Percentiles rank a stretch among this genome's conserved stretches.
These are phyloP conservation scores for Phrixothrix hirtus DNA, from an alignment of 2,888 invertebrate genomes.

Conservation along the genomic window DNA sequence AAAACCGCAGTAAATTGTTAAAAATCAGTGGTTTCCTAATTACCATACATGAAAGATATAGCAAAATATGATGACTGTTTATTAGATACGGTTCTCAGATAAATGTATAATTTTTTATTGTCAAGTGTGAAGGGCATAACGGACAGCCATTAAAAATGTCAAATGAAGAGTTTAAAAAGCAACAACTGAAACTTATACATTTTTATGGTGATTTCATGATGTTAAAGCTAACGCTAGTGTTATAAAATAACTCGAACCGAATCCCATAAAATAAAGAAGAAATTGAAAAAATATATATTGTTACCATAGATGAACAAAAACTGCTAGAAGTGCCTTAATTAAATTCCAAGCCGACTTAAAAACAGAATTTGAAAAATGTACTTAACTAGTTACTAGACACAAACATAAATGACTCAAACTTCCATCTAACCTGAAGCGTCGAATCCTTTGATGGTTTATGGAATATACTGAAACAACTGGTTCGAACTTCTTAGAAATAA, in stretches of 20 bases:
- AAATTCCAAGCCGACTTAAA: neutral
- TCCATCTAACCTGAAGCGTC: constrained; percentile 14
- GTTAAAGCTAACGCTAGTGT: neutral
- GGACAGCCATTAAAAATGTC: constrained; percentile 21
- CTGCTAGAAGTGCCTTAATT: constrained; percentile 5
- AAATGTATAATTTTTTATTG: constrained; percentile 12
- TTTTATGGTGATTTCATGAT: constrained; percentile 1
- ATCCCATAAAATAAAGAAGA: too few species aligned
- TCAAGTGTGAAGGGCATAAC: constrained; percentile 22
- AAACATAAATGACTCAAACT: constrained; percentile 13
- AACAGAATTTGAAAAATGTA: constrained; percentile 10
- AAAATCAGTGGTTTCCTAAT: too few species aligned
- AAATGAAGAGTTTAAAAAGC: constrained; percentile 13
- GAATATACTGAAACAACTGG: constrained; percentile 15
- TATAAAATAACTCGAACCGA: constrained; percentile 13
- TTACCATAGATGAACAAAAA: too few species aligned
- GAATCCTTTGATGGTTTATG: constrained; percentile 9
- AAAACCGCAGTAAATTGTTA: too few species aligned
- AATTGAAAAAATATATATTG: too few species aligned
- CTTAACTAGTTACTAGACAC: constrained; percentile 4
- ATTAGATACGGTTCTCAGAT: constrained; percentile 21
- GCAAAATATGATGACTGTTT: too few species aligned
- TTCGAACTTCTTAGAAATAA: constrained; percentile 13
- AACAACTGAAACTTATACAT: constrained; percentile 10
- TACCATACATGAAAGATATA: too few species aligned